A percentile compares a stretch with the other conserved stretches of the same genome.
These are phyloP conservation scores for Egretta garzetta DNA, from an alignment of 2,113 vertebrate species.

Conservation along the genomic window DNA sequence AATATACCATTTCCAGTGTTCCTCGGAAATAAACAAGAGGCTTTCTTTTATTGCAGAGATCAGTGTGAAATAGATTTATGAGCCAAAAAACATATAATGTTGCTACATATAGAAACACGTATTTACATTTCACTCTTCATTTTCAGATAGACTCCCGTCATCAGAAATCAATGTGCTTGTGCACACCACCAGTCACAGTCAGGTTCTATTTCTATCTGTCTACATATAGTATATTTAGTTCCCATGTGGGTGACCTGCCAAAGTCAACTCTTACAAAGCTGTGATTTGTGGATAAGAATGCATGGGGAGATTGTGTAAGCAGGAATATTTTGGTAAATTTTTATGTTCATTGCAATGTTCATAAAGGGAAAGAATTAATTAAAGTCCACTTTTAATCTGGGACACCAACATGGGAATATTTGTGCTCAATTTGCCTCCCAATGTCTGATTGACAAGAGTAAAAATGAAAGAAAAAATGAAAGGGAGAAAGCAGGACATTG, in stretches of 20 bases:
- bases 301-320: neutral
- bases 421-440: neutral
- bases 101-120: fast-evolving
- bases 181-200: neutral
- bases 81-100: neutral
- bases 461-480: neutral
- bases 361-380: neutral
- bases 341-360: neutral
- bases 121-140: neutral
- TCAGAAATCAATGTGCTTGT: neutral
- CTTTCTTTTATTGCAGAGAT: neutral
- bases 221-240: neutral
- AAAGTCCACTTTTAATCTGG: neutral
- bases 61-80: neutral
- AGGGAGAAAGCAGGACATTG: neutral
- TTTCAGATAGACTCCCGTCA: neutral
- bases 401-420: neutral
- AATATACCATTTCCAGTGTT: neutral
- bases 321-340: neutral
- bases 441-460: neutral
- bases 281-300: neutral
- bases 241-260: neutral
- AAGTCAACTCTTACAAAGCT: neutral
- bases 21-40: neutral
- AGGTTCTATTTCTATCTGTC: neutral